phyloP scores from a whole-genome alignment of 2,888 invertebrate genomes.

The Lycophotia porphyrea region DNA sequence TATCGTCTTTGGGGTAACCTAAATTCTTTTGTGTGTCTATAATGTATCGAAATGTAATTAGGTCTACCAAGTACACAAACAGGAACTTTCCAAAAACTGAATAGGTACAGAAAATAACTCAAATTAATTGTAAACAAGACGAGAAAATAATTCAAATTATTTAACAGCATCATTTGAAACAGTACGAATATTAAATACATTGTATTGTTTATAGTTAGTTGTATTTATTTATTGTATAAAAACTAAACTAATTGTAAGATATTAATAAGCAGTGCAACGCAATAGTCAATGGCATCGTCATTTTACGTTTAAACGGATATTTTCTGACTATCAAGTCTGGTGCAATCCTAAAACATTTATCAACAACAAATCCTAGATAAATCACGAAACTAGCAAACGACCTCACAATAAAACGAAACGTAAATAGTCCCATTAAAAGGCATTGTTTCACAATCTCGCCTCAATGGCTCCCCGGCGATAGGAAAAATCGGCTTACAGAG shows the following conservation, averaged over 20 bases:
- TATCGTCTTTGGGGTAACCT: background rate
- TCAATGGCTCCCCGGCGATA: conserved; percentile 41
- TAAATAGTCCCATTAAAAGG: conserved; percentile 59
- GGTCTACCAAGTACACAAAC: background rate
- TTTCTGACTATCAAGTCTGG: too few species aligned
- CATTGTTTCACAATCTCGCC: conserved; percentile 52
- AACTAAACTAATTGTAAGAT: background rate
- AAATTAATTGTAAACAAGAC: background rate
- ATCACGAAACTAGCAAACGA: conserved; percentile 18
- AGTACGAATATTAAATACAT: too few species aligned
- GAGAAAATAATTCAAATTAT: too few species aligned
- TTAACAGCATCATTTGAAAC: too few species aligned
- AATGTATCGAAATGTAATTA: background rate
- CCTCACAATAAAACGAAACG: conserved; percentile 43
- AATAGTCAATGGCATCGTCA: background rate
- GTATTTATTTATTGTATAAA: too few species aligned
- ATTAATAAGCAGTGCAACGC: background rate
- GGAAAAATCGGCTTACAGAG: conserved; percentile 58
- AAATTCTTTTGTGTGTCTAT: background rate
- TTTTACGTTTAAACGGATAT: background rate
- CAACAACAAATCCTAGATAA: conserved; percentile 20
- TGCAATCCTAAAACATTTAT: conserved; percentile 2
- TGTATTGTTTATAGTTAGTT: too few species aligned
- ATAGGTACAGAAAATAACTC: background rate
- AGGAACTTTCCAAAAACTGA: background rate